Evolutionary conservation across 2,113 vertebrate genomes (phyloP).

Genomic region (Cheirogaleus medius): DNA sequence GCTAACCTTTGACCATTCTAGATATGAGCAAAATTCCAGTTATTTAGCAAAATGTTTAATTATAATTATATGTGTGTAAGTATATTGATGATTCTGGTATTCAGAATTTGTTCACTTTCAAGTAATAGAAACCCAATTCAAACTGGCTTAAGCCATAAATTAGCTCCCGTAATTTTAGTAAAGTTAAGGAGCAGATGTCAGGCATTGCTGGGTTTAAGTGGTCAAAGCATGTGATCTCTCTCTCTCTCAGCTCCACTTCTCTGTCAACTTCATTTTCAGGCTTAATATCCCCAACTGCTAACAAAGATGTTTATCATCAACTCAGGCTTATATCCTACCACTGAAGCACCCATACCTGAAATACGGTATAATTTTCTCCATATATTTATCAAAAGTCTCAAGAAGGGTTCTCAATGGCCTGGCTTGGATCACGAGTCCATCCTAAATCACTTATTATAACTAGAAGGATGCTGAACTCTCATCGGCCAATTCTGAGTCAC

Average conservation of each 20-base stretch:
- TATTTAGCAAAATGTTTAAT: background rate
- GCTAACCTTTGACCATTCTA: background rate
- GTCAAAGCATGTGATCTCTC: background rate
- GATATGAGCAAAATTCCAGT: background rate
- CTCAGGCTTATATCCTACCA: background rate
- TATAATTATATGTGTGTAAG: background rate
- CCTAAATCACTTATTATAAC: background rate
- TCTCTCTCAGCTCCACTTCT: background rate
- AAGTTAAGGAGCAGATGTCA: background rate
- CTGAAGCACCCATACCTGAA: background rate
- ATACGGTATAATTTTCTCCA: background rate
- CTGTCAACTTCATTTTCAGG: background rate
- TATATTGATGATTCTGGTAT: background rate
- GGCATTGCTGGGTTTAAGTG: background rate
- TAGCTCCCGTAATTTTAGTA: background rate
- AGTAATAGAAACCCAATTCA: background rate
- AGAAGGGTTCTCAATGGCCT: background rate
- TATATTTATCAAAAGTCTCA: background rate
- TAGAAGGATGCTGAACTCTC: background rate
- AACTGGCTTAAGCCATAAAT: background rate
- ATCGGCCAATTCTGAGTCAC: background rate
- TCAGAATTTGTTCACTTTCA: background rate
- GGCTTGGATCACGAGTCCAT: background rate
- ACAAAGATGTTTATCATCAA: background rate
- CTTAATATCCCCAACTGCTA: background rate